Evolutionary conservation across 2,888 invertebrate genomes (phyloP), one percentile per base, ranked within the genome.

Genomic region (Glaucopsyche alexis): DNA sequence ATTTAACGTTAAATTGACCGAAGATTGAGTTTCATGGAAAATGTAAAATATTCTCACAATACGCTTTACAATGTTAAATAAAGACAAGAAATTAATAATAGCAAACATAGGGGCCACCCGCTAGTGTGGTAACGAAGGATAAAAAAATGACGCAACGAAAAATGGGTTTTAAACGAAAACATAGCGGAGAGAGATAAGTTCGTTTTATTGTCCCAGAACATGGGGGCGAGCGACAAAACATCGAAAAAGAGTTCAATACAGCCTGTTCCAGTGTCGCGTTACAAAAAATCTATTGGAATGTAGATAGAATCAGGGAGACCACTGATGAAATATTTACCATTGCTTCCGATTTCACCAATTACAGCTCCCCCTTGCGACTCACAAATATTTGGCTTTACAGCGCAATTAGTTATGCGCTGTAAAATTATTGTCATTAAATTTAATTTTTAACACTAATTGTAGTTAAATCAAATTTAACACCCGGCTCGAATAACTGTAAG

Each of bases 131-230:
- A 82, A 83, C 83, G 81, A 79, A 82, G 82, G 83, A 83, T 83
- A 85, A 85, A 85, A 85, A 85, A 83, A 82, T 81, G 78, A 81
- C 80, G 81, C 82, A 84, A 83, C 81, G 82, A 85, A 85, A 85
- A 84, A 85, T 86, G 81, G 81, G 83, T 85, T 87, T 86, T 85
- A 85, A 87, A 86, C 84, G 86, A 86, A 87, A 88, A 89, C 86
- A 87, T 85, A 87, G 85, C 83, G 81, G 80, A 84, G 87, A 84
- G 87, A 87, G 87, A 87, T 88, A 87, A 89, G 86, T 82, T 83
- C 83, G 84, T 88, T 88, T 85, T 87, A 87, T 87, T 87, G 86
- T 87, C 79, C 82, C 81, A 77, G 83, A 81, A 82, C 85, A 88
- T 88, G 85, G 80, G 87, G 87, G 88, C 87, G 82, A 80, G 79